These are phyloP conservation scores for Paramuricea clavata DNA, from an alignment of 92 coral and sea anemone genomes.

Conservation along the genomic window DNA sequence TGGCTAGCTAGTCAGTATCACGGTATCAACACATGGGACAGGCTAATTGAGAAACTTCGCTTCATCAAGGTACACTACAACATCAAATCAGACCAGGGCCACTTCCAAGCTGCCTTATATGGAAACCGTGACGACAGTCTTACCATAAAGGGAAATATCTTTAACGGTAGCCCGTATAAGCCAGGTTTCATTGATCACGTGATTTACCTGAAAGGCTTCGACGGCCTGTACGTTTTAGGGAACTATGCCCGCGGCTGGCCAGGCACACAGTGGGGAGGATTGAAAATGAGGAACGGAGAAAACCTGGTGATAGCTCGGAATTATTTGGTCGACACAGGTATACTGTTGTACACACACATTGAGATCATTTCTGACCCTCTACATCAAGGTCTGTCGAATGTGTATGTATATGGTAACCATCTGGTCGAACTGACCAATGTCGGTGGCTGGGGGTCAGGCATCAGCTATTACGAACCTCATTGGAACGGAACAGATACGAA, in stretches of 20 bases:
- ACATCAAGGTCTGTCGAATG: conserved; percentile 48
- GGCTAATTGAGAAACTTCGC: conserved; percentile 37
- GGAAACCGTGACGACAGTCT: conserved; percentile 51
- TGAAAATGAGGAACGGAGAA: conserved; percentile 65
- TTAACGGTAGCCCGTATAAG: conserved; percentile 69
- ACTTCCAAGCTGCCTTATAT: conserved; percentile 55
- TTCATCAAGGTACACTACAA: conserved; percentile 53
- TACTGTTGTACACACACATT: conserved; percentile 56
- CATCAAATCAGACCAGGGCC: conserved; percentile 62
- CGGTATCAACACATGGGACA: conserved; percentile 4
- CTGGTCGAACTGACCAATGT: conserved; percentile 45
- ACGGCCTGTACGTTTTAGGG: conserved; percentile 1
- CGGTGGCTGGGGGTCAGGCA: conserved; percentile 30
- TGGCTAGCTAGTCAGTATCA: conserved; percentile 51
- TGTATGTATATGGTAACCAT: conserved; percentile 66
- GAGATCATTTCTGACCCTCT: conserved; percentile 22
- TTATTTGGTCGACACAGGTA: conserved; percentile 63
- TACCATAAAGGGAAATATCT: conserved; percentile 42
- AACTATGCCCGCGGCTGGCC: conserved; percentile 77
- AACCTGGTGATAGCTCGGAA: conserved; percentile 55
- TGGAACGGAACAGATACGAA: conserved; percentile 52
- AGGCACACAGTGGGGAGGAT: conserved; percentile 43
- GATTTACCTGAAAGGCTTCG: conserved; percentile 69
- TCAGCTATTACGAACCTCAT: conserved; percentile 65
- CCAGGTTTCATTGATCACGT: conserved; percentile 54